Conservation (phyloP, 2,888 invertebrate genomes). For the Acholoe squamosa region DNA sequence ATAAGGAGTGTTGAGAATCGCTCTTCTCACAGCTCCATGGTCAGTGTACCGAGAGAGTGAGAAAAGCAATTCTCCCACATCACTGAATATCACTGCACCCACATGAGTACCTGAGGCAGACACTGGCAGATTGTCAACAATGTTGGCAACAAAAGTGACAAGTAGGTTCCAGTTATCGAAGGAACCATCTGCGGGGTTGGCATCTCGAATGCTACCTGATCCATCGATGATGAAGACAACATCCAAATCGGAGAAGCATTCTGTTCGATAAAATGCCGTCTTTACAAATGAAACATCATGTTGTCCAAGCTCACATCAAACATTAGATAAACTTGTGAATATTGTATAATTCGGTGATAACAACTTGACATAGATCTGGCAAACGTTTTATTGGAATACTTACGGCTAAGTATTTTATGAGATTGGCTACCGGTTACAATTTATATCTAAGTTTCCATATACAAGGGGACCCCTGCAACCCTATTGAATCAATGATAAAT, state of each 20-base stretch:
- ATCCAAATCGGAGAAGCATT: neutral
- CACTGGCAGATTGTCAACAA: neutral
- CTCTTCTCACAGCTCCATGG: neutral
- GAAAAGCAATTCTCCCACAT: conserved; percentile 10
- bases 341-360: too few species aligned
- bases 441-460: too few species aligned
- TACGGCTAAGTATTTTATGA: too few species aligned
- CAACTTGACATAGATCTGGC: too few species aligned
- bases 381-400: too few species aligned
- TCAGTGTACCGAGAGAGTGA: neutral
- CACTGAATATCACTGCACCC: conserved; percentile 19
- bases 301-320: too few species aligned
- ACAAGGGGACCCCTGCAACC: too few species aligned
- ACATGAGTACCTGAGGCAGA: conserved; percentile 17
- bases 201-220: conserved; percentile 51
- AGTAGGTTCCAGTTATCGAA: conserved; percentile 49
- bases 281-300: too few species aligned
- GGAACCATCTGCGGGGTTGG: conserved; percentile 31
- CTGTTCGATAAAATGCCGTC: conserved; percentile 36
- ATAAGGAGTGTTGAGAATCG: neutral
- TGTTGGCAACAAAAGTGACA: conserved; percentile 4
- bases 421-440: too few species aligned
- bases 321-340: too few species aligned
- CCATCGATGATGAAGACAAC: conserved; percentile 49
- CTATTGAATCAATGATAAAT: too few species aligned